Evolutionary conservation across 2,113 vertebrate genomes (phyloP).

Genomic region (Gnathonemus longibarbis): DNA sequence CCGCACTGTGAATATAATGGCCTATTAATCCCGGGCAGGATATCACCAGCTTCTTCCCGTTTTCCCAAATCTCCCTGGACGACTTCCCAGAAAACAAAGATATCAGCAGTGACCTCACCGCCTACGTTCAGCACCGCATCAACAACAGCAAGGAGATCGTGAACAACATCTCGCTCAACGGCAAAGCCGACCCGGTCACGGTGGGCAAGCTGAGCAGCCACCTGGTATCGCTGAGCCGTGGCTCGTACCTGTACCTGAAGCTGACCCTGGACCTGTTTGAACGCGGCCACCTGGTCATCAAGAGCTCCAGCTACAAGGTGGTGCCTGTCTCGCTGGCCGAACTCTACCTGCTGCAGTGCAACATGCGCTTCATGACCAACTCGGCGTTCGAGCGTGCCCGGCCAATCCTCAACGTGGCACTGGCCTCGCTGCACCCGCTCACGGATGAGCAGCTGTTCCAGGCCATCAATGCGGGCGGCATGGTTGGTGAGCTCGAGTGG

Average conservation of each 20-base stretch:
- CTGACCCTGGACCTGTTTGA: slow-evolving; percentile 94
- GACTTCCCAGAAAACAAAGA: slow-evolving; percentile 78
- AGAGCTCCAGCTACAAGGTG: slow-evolving; percentile 96
- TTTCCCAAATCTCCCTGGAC: slow-evolving; percentile 79
- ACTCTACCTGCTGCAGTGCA: slow-evolving; percentile 95
- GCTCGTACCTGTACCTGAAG: slow-evolving; percentile 94
- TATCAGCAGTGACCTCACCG: slow-evolving; percentile 79
- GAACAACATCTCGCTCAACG: slow-evolving; percentile 90
- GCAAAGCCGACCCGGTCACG: slow-evolving; percentile 77
- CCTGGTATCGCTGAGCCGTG: slow-evolving; percentile 85
- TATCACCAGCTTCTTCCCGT: slow-evolving; percentile 72
- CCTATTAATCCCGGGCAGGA: slow-evolving; percentile 60
- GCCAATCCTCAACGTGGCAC: slow-evolving; percentile 81
- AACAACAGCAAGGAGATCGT: slow-evolving; percentile 81
- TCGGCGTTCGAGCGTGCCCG: slow-evolving; percentile 84
- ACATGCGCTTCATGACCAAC: slow-evolving; percentile 94
- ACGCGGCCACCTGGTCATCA: slow-evolving; percentile 88
- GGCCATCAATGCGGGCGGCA: slow-evolving; percentile 76
- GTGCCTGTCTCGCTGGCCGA: slow-evolving; percentile 91
- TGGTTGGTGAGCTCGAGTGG: slow-evolving; percentile 76
- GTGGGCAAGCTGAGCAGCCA: slow-evolving; percentile 88
- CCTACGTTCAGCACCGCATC: slow-evolving; percentile 87
- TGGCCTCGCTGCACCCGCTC: slow-evolving; percentile 91
- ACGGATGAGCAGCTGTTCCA: slow-evolving; percentile 96
- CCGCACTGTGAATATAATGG: background rate